Evolutionary conservation across 2,797 vertebrate genomes (phyloP).

Genomic region (Delichon dasypus): DNA sequence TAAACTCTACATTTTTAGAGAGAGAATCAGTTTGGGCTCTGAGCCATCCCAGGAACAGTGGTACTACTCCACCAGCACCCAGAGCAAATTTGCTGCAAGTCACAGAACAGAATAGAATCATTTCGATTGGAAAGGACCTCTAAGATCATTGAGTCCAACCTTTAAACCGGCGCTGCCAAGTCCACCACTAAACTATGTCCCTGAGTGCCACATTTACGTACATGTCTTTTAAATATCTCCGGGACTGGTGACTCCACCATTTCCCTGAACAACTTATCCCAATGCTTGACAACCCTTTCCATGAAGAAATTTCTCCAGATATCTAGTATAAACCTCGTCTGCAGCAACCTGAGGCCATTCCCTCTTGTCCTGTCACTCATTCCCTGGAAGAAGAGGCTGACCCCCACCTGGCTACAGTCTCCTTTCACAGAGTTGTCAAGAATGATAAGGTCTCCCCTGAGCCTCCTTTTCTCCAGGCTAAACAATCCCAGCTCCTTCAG

Average conservation of each 20-base stretch:
- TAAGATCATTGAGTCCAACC: not conserved
- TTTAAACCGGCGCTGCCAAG: not conserved
- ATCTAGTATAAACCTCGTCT: not conserved
- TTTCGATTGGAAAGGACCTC: not conserved
- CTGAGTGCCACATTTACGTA: not conserved
- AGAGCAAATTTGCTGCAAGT: not conserved
- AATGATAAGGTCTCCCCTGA: not conserved
- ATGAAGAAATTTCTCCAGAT: not conserved
- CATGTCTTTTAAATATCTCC: not conserved
- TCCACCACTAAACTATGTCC: not conserved
- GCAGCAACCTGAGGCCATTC: not conserved
- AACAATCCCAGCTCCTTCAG: not conserved
- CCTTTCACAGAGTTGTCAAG: not conserved
- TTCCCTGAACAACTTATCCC: not conserved
- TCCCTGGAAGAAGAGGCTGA: not conserved
- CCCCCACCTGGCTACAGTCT: not conserved
- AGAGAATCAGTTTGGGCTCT: not conserved
- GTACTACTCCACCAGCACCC: not conserved
- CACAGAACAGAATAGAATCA: not conserved
- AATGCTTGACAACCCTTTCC: not conserved
- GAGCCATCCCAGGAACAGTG: not conserved
- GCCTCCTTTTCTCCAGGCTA: not conserved
- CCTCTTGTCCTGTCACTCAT: not conserved
- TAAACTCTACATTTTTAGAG: fast-evolving
- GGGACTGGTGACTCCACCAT: not conserved